These are phyloP conservation scores for Pristionchus arcanus DNA, from an alignment of 2,888 invertebrate species.

Conservation along the genomic window DNA sequence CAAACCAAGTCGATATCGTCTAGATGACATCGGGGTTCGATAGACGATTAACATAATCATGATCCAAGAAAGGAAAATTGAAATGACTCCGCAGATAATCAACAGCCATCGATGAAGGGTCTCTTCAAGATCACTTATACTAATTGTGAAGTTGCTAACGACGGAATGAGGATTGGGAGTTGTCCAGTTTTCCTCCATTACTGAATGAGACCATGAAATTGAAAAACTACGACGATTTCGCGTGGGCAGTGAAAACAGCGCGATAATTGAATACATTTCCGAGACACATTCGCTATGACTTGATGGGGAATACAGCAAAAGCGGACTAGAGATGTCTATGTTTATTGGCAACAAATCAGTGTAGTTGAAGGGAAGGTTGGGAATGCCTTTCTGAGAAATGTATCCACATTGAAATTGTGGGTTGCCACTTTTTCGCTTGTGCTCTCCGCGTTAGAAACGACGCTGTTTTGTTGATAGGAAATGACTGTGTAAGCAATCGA, in stretches of 20 bases:
- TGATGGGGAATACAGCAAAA: neutral
- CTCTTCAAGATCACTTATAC: neutral
- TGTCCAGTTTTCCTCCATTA: neutral
- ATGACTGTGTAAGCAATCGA: no score
- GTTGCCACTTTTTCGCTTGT: neutral
- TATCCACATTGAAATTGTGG: neutral
- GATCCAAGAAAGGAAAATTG: neutral
- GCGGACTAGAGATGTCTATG: neutral
- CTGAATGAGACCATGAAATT: neutral
- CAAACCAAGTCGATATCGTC: conserved; percentile 9
- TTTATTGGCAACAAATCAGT: neutral
- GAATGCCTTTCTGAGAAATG: neutral
- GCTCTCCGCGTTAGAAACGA: neutral
- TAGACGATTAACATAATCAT: neutral
- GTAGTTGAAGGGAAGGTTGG: neutral
- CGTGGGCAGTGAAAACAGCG: neutral
- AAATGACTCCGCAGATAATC: neutral
- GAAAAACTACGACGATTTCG: neutral
- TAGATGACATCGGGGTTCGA: neutral
- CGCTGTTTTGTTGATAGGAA: neutral
- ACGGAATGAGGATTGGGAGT: conserved; percentile 20
- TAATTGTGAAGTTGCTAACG: conserved; percentile 16
- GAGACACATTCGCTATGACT: neutral
- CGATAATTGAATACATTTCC: neutral
- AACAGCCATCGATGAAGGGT: neutral